Evolutionary conservation across 2,797 vertebrate genomes (phyloP), one percentile per base, ranked within the genome.

Genomic region (Sternotherus odoratus): DNA sequence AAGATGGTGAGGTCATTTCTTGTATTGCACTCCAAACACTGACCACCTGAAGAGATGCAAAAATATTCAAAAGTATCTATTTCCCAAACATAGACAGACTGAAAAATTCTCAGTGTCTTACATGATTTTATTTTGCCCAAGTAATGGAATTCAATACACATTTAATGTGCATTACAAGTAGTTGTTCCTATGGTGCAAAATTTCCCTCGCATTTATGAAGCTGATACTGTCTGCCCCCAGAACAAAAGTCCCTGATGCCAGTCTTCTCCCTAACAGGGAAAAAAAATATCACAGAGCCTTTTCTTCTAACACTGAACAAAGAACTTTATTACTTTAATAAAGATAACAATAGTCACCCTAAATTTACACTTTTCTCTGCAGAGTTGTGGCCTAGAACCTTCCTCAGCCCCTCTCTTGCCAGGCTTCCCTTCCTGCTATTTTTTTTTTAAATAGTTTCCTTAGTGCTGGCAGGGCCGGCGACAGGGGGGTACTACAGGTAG

Each of bases 1-100:
- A 97, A 97, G 66, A 87, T 95, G 93, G 94, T 98, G 97, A 98
- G 91, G 94, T 98, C 74, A 98, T 97, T 97, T 93, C 94, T 98
- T 87, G 93, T 96, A 85, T 81, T 85, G 80, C 75, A 90, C 82
- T 95, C 93, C 77, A 95, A 97, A 97, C 93, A 74, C 69, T 50
- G 96, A 96, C 97, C 97, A 98, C 97, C 97, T 98, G 97, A 95
- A 96, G 95, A 96, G 95, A 97, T 85, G 93, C 46, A 93, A 96
- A 96, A 89, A 91, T 23, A 91, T 57, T 94, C 66, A 3, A 91
- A 96, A 78, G 94, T 90, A 96, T 97, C 94, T 43, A 89, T 90
- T 95, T 91, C 75, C 92, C 85, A 87, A 93, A 95, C 94, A 95
- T 49, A 85, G 86, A 54, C 50, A 93, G 13, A 75, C 43, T 77